A percentile compares a stretch with the other conserved stretches of the same genome.
Conservation (phyloP, 2,113 vertebrate species). For the Drymodes brunneopygia region DNA sequence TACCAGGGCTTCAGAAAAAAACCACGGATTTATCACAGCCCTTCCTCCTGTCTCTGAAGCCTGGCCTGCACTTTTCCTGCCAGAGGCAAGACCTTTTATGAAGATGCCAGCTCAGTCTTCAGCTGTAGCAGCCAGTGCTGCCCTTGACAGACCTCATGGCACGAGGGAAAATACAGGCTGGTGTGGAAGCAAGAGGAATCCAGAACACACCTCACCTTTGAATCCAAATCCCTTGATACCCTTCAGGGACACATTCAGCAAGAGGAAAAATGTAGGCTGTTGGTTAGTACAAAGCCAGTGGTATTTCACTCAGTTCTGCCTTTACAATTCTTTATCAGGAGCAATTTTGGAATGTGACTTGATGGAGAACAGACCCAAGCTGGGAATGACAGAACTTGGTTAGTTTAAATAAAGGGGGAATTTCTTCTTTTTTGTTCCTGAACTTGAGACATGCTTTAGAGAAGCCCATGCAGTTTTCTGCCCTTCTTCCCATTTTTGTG, state of each 20-base stretch:
- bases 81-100: background rate
- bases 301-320: background rate
- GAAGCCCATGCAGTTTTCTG: background rate
- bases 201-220: background rate
- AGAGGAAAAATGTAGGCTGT: background rate
- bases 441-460: background rate
- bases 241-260: background rate
- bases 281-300: background rate
- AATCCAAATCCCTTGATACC: background rate
- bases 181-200: background rate
- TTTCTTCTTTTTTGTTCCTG: background rate
- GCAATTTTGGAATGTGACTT: background rate
- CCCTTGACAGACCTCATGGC: background rate
- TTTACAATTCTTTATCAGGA: background rate
- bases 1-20: background rate
- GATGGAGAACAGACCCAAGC: background rate
- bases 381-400: background rate
- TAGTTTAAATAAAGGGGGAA: background rate
- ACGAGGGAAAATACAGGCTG: background rate
- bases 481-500: background rate
- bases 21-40: background rate
- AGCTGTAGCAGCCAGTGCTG: background rate
- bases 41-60: background rate
- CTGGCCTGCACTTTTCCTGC: background rate
- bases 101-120: background rate